Percentiles rank a stretch among this genome's conserved stretches.
These are phyloP conservation scores for Microcebus griseorufus DNA, from an alignment of 2,113 vertebrate species.

Conservation along the genomic window DNA sequence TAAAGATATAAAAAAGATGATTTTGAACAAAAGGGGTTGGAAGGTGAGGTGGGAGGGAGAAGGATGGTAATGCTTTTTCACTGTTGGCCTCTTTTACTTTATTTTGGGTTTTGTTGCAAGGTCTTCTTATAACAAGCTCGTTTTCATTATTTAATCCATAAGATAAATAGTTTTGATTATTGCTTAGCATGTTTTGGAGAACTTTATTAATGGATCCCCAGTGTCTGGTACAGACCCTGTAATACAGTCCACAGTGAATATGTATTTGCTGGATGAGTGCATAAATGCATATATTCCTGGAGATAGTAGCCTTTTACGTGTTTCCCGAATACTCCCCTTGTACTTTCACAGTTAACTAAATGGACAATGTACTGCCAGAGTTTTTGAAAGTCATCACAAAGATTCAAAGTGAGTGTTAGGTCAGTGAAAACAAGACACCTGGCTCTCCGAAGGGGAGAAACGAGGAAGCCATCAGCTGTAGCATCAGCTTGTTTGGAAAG, in stretches of 20 bases:
- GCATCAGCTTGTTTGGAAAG: slow-evolving; percentile 55
- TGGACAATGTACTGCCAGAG: neutral
- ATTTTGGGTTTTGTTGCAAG: neutral
- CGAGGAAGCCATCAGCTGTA: neutral
- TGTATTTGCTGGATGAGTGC: neutral
- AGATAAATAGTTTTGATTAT: slow-evolving; percentile 30
- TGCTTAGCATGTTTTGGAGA: neutral
- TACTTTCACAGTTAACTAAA: neutral
- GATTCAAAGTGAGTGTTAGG: slow-evolving; percentile 8
- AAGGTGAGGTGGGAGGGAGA: too few relatives aligned
- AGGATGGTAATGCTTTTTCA: neutral
- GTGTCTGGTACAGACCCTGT: neutral
- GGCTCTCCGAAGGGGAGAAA: neutral
- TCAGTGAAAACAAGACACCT: slow-evolving; percentile 47
- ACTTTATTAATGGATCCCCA: neutral
- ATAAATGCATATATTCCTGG: neutral
- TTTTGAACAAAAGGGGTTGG: neutral
- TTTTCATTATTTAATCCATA: neutral
- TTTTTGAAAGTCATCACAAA: slow-evolving; percentile 16
- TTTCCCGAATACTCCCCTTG: neutral
- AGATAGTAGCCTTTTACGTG: neutral
- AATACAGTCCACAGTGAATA: neutral
- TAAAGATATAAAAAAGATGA: neutral
- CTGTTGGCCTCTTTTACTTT: neutral
- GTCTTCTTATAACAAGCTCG: neutral